Conservation (phyloP, 2,888 invertebrate genomes). For the Lycaena phlaeas region DNA sequence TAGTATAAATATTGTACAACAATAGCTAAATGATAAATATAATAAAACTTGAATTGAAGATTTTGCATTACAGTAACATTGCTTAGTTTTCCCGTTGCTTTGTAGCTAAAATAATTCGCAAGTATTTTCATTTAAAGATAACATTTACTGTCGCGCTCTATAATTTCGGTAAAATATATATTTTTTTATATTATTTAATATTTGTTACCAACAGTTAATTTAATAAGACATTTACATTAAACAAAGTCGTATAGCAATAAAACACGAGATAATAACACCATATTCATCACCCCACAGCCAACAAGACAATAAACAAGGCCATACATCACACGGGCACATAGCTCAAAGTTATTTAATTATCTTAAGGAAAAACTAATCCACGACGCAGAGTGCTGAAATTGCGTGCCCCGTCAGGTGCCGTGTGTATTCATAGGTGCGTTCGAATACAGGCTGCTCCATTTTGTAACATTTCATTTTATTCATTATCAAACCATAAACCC, state of each 20-base stretch:
- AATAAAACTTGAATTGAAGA: too few species aligned
- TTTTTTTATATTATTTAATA: too few species aligned
- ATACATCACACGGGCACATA: conserved; percentile 64
- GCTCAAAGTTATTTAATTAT: conserved; percentile 73
- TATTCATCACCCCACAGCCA: conserved; percentile 31
- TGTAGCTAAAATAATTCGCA: too few species aligned
- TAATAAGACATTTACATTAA: conserved; percentile 4
- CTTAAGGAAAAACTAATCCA: conserved; percentile 71
- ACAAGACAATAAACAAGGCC: conserved; percentile 62
- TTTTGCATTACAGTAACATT: too few species aligned
- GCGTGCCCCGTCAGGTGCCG: conserved; percentile 52
- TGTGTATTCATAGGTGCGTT: conserved; percentile 28
- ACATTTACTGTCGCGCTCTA: too few species aligned
- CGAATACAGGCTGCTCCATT: conserved; percentile 33
- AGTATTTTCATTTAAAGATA: too few species aligned
- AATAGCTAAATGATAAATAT: too few species aligned
- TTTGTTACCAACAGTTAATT: conserved; percentile 18
- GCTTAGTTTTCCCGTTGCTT: too few species aligned
- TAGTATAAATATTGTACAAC: too few species aligned
- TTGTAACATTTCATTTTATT: too few species aligned
- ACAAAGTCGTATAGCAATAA: conserved; percentile 8
- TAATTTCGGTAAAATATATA: too few species aligned
- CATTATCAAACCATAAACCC: too few species aligned
- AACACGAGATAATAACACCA: conserved; percentile 31
- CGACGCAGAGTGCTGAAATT: conserved; percentile 54